Evolutionary conservation across 2,797 vertebrate genomes (phyloP).

Genomic region (Notoglanidium macrostoma): DNA sequence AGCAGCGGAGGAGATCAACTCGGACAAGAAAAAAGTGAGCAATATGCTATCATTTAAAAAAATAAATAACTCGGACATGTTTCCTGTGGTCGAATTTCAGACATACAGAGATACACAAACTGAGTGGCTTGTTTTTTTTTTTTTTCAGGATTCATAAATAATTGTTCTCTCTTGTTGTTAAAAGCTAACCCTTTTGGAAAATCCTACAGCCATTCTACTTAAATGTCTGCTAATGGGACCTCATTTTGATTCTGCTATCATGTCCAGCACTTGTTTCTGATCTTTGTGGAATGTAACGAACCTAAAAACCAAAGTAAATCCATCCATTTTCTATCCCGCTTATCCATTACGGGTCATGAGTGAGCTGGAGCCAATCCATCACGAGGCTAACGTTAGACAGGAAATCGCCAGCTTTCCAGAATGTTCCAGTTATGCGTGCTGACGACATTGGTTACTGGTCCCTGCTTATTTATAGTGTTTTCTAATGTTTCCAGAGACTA

Average conservation of each 20-base stretch:
- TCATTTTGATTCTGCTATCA: neutral
- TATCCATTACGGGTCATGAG: no score
- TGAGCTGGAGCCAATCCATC: no score
- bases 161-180: neutral
- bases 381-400: neutral
- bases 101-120: neutral
- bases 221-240: neutral
- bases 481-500: neutral
- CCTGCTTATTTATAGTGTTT: neutral
- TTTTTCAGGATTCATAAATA: neutral
- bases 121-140: neutral
- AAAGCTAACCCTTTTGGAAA: neutral
- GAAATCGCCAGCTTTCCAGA: neutral
- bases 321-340: no score
- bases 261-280: neutral
- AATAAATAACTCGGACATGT: neutral
- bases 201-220: neutral
- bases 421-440: no score
- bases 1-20: slow-evolving; percentile 86
- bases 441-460: no score
- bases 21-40: slow-evolving; percentile 86
- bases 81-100: no score
- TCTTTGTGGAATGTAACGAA: neutral
- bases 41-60: no score
- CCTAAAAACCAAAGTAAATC: neutral